A percentile compares a stretch with the other conserved stretches of the same genome.
Evolutionary conservation across 1,140 invertebrate species (phyloP).

Genomic region (Agraylea sexmaculata): DNA sequence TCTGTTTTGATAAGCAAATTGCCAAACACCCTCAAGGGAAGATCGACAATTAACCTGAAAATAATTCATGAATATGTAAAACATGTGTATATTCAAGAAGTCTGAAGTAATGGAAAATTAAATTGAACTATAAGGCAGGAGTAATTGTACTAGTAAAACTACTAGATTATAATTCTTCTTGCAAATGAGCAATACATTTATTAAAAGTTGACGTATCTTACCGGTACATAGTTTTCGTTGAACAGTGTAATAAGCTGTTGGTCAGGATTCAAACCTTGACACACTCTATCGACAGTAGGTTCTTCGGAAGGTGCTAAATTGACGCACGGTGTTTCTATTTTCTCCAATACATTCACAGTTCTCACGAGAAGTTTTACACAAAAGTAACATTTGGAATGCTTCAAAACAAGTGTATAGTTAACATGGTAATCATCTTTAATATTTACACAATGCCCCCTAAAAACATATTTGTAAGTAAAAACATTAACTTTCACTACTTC

Average conservation of each 20-base stretch:
- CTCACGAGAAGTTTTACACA: conserved; percentile 77
- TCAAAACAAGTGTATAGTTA: conserved; percentile 79
- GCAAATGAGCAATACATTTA: background rate
- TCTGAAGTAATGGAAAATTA: no score
- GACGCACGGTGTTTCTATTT: conserved; percentile 76
- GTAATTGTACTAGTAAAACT: background rate
- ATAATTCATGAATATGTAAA: conserved; percentile 2
- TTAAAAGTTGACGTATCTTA: conserved; percentile 23
- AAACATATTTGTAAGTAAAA: conserved; percentile 8
- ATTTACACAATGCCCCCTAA: conserved; percentile 57
- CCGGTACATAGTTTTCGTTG: conserved; percentile 77
- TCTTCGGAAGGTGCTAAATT: conserved; percentile 47
- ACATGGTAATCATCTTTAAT: conserved; percentile 60
- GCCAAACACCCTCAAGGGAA: conserved; percentile 88
- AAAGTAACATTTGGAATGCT: conserved; percentile 60
- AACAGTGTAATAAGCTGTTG: conserved; percentile 79
- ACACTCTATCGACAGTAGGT: conserved; percentile 66
- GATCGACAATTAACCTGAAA: conserved; percentile 74
- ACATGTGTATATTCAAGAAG: background rate
- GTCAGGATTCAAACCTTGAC: conserved; percentile 56
- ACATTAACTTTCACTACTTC: no score
- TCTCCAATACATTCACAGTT: conserved; percentile 83
- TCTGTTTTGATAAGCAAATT: conserved; percentile 85
- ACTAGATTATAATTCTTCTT: background rate
- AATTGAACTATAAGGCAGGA: no score